Percentiles rank a stretch among this genome's conserved stretches.
Conservation (phyloP, 2,888 invertebrate genomes). For the Anthrax anthrax region DNA sequence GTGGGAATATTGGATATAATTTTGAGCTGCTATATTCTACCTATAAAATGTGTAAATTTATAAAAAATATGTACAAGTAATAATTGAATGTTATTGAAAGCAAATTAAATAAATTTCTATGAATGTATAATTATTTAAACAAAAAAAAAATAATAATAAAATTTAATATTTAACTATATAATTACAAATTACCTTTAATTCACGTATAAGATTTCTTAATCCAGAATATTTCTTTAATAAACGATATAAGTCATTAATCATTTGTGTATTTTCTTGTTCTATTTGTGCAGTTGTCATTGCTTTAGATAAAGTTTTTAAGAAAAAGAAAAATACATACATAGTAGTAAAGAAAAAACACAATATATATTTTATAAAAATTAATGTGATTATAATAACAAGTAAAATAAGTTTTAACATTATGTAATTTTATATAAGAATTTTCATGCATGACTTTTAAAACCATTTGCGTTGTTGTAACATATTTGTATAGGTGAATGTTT, state of each 20-base stretch:
- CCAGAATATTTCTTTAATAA: conserved; percentile 85
- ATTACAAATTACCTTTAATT: conserved; percentile 52
- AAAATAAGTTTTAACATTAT: too few relatives aligned
- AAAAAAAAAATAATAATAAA: neutral
- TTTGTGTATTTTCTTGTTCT: conserved; percentile 82
- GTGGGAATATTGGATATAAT: conserved; percentile 83
- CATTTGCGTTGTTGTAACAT: too few relatives aligned
- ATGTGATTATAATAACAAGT: too few relatives aligned
- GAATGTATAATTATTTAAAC: neutral
- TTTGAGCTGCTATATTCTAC: conserved; percentile 83
- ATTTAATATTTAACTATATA: neutral
- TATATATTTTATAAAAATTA: too few relatives aligned
- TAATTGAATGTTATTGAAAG: too few relatives aligned
- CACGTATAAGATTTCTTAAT: conserved; percentile 72
- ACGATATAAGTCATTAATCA: conserved; percentile 86
- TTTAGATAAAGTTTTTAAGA: conserved; percentile 35
- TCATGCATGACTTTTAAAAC: too few relatives aligned
- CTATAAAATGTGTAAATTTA: conserved; percentile 35
- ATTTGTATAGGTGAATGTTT: too few relatives aligned
- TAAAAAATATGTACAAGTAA: too few relatives aligned
- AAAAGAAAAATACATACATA: conserved; percentile 20
- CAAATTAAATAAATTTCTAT: too few relatives aligned
- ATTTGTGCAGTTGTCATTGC: conserved; percentile 89
- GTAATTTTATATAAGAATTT: too few relatives aligned
- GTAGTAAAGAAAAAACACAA: too few relatives aligned